phyloP scores from a whole-genome alignment of 2,113 vertebrate species.

The Epinephelus lanceolatus region DNA sequence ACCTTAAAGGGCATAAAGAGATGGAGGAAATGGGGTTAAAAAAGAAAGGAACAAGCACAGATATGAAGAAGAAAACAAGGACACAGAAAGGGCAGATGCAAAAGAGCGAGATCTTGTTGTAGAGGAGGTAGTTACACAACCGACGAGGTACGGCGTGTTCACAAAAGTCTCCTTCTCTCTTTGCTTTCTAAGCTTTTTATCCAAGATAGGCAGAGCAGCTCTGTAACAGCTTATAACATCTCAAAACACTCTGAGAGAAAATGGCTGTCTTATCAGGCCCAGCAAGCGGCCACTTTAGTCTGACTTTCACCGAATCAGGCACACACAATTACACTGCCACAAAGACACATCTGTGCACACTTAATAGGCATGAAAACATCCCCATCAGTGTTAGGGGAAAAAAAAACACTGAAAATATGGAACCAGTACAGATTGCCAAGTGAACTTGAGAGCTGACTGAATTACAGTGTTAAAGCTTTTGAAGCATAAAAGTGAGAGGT shows the following conservation, averaged over 20 bases:
- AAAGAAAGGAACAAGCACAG: conserved; percentile 7
- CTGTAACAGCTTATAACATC: conserved; percentile 57
- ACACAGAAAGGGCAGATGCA: conserved; percentile 23
- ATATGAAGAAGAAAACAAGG: conserved; percentile 10
- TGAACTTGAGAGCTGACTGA: conserved; percentile 33
- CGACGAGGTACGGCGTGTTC: not conserved
- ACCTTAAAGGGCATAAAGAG: conserved; percentile 1
- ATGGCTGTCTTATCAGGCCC: conserved; percentile 51
- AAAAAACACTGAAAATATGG: not conserved
- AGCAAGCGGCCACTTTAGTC: conserved; percentile 48
- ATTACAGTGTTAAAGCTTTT: conserved; percentile 3
- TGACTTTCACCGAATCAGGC: conserved; percentile 19
- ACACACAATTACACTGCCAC: conserved; percentile 32
- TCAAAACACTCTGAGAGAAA: conserved; percentile 57
- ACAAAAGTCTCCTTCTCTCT: not conserved
- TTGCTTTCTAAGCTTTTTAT: conserved; percentile 61
- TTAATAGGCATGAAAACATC: conserved; percentile 42
- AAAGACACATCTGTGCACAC: conserved; percentile 27
- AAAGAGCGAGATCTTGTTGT: conserved; percentile 18
- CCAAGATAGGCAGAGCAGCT: conserved; percentile 41
- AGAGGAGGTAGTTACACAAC: conserved; percentile 24
- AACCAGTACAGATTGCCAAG: conserved; percentile 21
- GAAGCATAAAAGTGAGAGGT: conserved; percentile 11
- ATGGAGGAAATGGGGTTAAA: not conserved
- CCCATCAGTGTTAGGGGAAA: conserved; percentile 13